Base-by-base conservation (phyloP, 2,113 vertebrate genomes). In the Pachypanchax playfairii region DNA sequence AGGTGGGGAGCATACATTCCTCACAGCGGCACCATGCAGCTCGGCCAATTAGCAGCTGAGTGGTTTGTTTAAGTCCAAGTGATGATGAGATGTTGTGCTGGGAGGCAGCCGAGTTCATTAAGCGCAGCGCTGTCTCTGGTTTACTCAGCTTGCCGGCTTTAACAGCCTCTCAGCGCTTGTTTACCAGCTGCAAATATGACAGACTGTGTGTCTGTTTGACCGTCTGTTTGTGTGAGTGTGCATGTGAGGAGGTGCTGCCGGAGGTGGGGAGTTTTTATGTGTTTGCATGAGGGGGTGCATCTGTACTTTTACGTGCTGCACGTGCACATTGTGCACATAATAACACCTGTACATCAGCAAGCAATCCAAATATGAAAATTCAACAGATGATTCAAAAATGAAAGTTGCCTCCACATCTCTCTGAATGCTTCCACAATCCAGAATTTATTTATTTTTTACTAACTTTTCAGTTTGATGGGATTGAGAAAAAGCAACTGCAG, bases 11-110 rank as follows among this genome's bases (percentile, higher is more conserved):
- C 67, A 44, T 17, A 57, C 88, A 90, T 85, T 87, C 85, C 90
- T 85, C 85, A 82, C 79, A 39, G 74, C 79, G 63, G 80, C 80
- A 84, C 77, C 88, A 86, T 85, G 85, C 85, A 70, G 82, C 74
- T 79, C 66, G 59, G 81, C 87, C 90, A 91, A 91, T 91, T 92
- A 92, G 89, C 90, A 77, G 79, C 73, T 80, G 79, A 87, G 85
- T 88, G 88, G 88, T 90, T 90, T 90, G 78, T 91, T 91, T 88
- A 84, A 85, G 83, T 81, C 79, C 86, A 75, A 70, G 81, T 71
- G 84, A 80, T 87, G 89, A 87, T 88, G 87, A 85, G 87, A 82
- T 85, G 87, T 83, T 85, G 84, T 69, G 80, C 87, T 90, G 87
- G 88, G 88, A 88, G 80, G 79, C 77, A 67, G 81, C 86, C 86